These are phyloP conservation scores for Melinopterus prodromus DNA, from an alignment of 2,888 invertebrate genomes.

Conservation along the genomic window DNA sequence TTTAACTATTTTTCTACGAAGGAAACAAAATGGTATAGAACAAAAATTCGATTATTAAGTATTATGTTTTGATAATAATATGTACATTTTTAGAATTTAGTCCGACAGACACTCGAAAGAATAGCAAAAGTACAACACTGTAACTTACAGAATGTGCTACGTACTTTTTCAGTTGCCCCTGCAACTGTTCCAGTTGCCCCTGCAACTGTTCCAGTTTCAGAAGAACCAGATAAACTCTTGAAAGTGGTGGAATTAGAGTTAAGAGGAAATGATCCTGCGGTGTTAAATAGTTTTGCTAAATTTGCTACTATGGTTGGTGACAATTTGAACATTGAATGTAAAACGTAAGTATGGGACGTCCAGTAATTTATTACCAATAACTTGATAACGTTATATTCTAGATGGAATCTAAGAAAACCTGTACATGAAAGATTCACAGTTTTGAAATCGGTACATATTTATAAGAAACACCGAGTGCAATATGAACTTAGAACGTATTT, in stretches of 20 bases:
- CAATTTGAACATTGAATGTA: constrained; percentile 80
- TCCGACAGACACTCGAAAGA: constrained; percentile 18
- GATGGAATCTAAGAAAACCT: constrained; percentile 77
- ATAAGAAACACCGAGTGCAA: constrained; percentile 93
- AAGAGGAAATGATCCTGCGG: constrained; percentile 86
- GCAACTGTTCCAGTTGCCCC: constrained; percentile 12
- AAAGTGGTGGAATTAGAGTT: constrained; percentile 86
- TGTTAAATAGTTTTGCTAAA: constrained; percentile 86
- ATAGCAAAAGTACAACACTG: constrained; percentile 8
- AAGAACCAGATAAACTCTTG: constrained; percentile 78
- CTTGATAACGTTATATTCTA: constrained; percentile 55
- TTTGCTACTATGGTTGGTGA: constrained; percentile 84
- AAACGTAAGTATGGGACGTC: constrained; percentile 65
- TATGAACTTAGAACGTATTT: constrained; percentile 96
- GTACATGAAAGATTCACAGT: constrained; percentile 81
- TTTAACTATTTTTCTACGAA: not conserved
- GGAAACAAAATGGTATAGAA: not conserved
- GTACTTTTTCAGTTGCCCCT: constrained; percentile 16
- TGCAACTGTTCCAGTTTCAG: constrained; percentile 21
- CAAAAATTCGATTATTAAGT: not conserved
- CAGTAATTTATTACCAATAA: constrained; percentile 21
- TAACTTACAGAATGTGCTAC: constrained; percentile 17
- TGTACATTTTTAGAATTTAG: constrained; percentile 30
- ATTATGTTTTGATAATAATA: too few species aligned
- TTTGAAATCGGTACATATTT: constrained; percentile 87